Evolutionary conservation across 2,797 vertebrate species (phyloP), one percentile per base, ranked within the genome.

Genomic region (Pteronotus mesoamericanus): DNA sequence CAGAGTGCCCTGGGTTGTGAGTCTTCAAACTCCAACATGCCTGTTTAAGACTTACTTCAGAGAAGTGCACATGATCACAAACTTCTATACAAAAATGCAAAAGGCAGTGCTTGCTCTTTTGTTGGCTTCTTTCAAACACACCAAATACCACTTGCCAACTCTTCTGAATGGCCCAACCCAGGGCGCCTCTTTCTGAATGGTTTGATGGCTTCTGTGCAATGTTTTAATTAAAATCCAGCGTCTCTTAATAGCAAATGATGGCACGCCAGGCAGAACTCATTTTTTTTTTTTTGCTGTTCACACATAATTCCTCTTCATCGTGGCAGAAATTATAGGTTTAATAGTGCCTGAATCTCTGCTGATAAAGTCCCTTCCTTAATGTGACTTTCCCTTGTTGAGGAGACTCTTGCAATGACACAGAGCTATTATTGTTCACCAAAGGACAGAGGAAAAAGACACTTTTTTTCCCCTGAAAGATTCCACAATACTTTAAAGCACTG

Each of bases 271-370:
- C 55, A 75, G 53, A 84, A 16, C 26, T 59, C 4, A 0, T n/a
- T 79, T 87, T 82, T 32, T 97, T n/a, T 79, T 87, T 82, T 32
- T 97, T 86, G 88, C 90, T 71, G 61, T 86, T 94, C 82, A 80
- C 39, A 75, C 15, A 66, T 59, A 93, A 69, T 90, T 93, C 29
- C 24, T 89, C 51, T 79, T 75, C 72, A 11, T 1, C 16, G 44
- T 4, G 55, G 32, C 21, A 66, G 87, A 69, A 94, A 84, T 66
- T 57, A 19, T 0, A 34, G 57, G 34, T 48, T 95, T 75, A 61
- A 92, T 18, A 61, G 68, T 0, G 1, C 44, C 66, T 0, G 5
- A 37, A 55, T 87, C 51, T 94, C 55, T 32, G 51, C 44, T 7
- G 48, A 46, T 0, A 4, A n/a, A 15, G 42, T 16, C 37, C 44